phyloP scores from a whole-genome alignment of 2,797 vertebrate species.

The Sebastes diploproa region DNA sequence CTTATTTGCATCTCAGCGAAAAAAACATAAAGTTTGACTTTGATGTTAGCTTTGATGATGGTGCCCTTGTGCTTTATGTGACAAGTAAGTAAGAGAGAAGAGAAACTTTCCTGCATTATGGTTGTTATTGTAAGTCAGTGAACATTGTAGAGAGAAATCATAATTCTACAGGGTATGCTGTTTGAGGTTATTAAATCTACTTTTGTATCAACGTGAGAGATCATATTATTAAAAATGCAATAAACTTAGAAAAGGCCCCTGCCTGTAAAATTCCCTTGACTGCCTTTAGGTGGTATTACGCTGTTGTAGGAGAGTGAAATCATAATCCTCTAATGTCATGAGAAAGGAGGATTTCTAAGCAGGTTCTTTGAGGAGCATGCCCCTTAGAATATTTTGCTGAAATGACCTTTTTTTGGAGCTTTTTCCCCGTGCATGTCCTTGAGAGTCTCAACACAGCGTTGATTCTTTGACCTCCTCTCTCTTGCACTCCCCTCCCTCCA shows the following conservation, averaged over 20 bases:
- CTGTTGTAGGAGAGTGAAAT: slow-evolving; percentile 3
- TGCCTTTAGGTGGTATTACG: slow-evolving; percentile 11
- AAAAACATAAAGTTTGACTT: slow-evolving; percentile 51
- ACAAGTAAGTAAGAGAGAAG: background rate
- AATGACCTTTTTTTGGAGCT: slow-evolving; percentile 1
- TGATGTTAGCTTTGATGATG: slow-evolving; percentile 68
- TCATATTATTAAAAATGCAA: background rate
- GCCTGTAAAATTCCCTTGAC: slow-evolving; percentile 3
- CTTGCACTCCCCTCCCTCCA: background rate
- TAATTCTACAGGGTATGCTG: background rate
- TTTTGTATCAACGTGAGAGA: slow-evolving; percentile 10
- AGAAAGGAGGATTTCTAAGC: slow-evolving; percentile 1
- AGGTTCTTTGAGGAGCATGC: background rate
- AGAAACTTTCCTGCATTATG: background rate
- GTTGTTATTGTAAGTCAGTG: background rate
- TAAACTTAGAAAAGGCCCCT: background rate
- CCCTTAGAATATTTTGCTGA: slow-evolving; percentile 1
- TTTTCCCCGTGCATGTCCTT: background rate
- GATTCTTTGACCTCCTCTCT: slow-evolving; percentile 22
- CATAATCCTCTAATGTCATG: slow-evolving; percentile 3
- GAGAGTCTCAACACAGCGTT: background rate
- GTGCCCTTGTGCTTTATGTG: slow-evolving; percentile 32
- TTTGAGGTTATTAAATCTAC: slow-evolving; percentile 2
- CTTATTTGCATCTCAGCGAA: slow-evolving; percentile 50
- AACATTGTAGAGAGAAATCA: background rate